Evolutionary conservation across 2,888 invertebrate species (phyloP), one percentile per base, ranked within the genome.

Genomic region (Drosophila aldrichi): DNA sequence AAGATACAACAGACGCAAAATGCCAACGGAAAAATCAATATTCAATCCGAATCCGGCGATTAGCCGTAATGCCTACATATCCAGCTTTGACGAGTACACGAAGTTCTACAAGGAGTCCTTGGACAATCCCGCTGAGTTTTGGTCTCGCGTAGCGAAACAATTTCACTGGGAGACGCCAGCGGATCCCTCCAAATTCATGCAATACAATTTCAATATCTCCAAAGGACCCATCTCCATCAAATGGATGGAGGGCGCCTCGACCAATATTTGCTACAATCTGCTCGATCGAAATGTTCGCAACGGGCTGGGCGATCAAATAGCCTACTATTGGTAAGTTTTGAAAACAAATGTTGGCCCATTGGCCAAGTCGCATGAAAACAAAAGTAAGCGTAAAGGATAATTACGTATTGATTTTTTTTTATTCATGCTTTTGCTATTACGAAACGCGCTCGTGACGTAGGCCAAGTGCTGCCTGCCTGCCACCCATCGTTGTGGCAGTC

Each of bases 231-330:
- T 99, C 83, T 97, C 95, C 86, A 96, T 98, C 51, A 97, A 97
- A 93, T 99, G 98, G 97, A 96, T 99, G 96, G 96, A 97, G 89
- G 99, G 98, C 12, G 97, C 97, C 6, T 95, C 96, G 41, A 99
- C 99, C 44, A 99, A 99, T 93, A 95, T 99, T 76, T 97, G 97
- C 92, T 99, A 98, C 93, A 99, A 99, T 94, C 94, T 97, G 58
- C 94, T 99, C 82, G 99, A 99, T 93, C 95, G 97, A 75, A 97
- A 98, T 93, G 96, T 99, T 61, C 95, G 96, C 89, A 96, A 96
- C 82, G 98, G 98, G 18, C 94, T 96, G 74, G 98, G 98, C 34
- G 97, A 98, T 88, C 97, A 96, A 92, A 95, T 98, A 75, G 98
- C 98, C 22, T 99, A 96, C 93, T 98, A 97, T 92, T 99, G 99